These are phyloP conservation scores for Scotopteryx bipunctaria DNA, from an alignment of 2,888 invertebrate species.

Conservation along the genomic window DNA sequence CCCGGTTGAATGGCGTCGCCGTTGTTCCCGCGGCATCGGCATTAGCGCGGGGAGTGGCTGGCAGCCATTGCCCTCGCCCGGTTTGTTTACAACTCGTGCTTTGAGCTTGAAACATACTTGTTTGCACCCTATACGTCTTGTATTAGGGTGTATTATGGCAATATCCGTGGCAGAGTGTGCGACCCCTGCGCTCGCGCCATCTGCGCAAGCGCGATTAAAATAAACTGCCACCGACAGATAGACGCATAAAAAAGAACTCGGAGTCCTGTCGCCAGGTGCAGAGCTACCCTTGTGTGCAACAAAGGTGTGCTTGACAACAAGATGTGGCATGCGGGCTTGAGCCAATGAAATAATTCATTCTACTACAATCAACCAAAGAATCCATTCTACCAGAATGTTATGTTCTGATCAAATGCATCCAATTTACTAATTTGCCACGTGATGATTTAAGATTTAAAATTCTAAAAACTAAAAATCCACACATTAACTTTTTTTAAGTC, in stretches of 20 bases:
- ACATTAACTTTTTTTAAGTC: no score
- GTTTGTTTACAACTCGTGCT: slow-evolving; percentile 79
- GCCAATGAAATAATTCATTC: no score
- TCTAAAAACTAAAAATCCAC: no score
- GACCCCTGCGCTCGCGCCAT: slow-evolving; percentile 75
- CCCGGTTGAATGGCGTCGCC: slow-evolving; percentile 82
- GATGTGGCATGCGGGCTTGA: no score
- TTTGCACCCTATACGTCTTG: slow-evolving; percentile 60
- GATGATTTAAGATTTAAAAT: no score
- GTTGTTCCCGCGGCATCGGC: slow-evolving; percentile 50
- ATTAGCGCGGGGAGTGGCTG: slow-evolving; percentile 73
- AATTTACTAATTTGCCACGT: no score
- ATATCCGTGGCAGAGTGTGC: slow-evolving; percentile 37
- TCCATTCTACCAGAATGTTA: no score
- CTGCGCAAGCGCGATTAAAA: slow-evolving; percentile 77
- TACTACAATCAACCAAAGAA: no score
- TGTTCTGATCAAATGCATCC: no score
- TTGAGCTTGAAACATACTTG: slow-evolving; percentile 48
- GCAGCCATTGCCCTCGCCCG: slow-evolving; percentile 81
- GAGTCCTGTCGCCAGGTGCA: slow-evolving; percentile 68
- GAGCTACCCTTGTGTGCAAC: slow-evolving; percentile 55
- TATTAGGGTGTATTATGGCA: slow-evolving; percentile 64
- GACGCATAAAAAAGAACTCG: slow-evolving; percentile 65
- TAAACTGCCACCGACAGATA: slow-evolving; percentile 75
- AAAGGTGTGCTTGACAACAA: slow-evolving; percentile 61